phyloP scores from a whole-genome alignment of 2,888 invertebrate genomes.

The Plebejus argus region DNA sequence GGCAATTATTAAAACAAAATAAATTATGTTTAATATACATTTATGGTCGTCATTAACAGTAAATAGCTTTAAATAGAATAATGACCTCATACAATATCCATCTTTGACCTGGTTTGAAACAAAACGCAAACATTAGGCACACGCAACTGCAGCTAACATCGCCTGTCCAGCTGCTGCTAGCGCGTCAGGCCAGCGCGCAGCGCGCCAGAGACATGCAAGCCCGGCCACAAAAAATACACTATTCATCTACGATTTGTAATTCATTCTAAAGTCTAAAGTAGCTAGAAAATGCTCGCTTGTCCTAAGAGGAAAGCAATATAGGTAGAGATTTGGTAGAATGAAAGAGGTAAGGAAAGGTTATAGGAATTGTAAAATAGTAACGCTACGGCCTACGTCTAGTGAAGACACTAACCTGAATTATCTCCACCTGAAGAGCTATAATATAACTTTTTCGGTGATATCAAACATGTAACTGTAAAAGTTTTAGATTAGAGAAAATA shows the following conservation, averaged over 20 bases:
- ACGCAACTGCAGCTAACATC: conserved; percentile 55
- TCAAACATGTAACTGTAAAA: too few relatives aligned
- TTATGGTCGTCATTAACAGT: conserved; percentile 34
- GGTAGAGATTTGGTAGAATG: too few relatives aligned
- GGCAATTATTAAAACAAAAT: conserved; percentile 4
- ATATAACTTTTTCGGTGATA: too few relatives aligned
- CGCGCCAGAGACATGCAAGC: conserved; percentile 57
- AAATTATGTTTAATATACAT: conserved; percentile 11
- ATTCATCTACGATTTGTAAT: conserved; percentile 12
- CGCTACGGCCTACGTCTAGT: too few relatives aligned
- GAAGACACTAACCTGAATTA: too few relatives aligned
- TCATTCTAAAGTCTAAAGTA: not conserved
- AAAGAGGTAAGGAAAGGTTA: too few relatives aligned
- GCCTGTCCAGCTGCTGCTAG: conserved; percentile 48
- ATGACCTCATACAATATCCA: conserved; percentile 59
- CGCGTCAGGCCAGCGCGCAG: conserved; percentile 43
- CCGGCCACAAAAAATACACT: conserved; percentile 32
- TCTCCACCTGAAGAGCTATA: too few relatives aligned
- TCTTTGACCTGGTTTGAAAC: conserved; percentile 72
- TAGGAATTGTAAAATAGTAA: too few relatives aligned
- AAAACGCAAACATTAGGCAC: conserved; percentile 71
- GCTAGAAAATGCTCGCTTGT: not conserved
- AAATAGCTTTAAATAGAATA: conserved; percentile 41
- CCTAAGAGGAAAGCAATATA: too few relatives aligned
- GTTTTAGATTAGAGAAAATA: too few relatives aligned